A percentile compares a stretch with the other conserved stretches of the same genome.
Conservation (phyloP, 2,888 invertebrate genomes). For the Papilio demoleus region DNA sequence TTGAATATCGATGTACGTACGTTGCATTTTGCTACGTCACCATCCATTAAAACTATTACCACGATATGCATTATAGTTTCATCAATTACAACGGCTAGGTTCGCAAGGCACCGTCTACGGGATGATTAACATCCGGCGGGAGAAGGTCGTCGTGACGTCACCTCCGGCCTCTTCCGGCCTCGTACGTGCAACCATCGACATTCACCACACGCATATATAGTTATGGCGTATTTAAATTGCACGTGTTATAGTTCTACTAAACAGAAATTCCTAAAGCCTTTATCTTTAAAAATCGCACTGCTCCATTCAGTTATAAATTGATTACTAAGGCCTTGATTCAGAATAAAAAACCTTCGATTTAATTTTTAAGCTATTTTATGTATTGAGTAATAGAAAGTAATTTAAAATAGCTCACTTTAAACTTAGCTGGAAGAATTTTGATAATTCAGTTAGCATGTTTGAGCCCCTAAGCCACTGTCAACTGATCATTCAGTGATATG, state of each 20-base stretch:
- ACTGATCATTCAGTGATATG: no score
- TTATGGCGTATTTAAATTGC: conserved; percentile 39
- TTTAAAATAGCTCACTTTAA: no score
- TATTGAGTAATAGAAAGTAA: no score
- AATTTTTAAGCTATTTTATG: no score
- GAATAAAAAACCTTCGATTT: no score
- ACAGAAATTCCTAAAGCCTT: background rate
- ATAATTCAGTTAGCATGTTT: background rate
- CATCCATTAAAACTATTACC: background rate
- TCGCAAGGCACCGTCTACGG: conserved; percentile 45
- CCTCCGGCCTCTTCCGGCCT: conserved; percentile 75
- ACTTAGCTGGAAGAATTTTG: no score
- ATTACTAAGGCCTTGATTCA: no score
- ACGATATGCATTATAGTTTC: conserved; percentile 9
- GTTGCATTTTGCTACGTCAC: no score
- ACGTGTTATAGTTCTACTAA: conserved; percentile 41
- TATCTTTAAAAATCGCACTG: background rate
- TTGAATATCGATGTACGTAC: no score
- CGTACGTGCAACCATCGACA: conserved; percentile 47
- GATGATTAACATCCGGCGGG: conserved; percentile 81
- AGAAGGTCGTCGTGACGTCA: conserved; percentile 80
- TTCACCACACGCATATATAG: conserved; percentile 33
- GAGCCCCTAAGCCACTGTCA: no score
- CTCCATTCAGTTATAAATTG: background rate
- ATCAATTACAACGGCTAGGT: conserved; percentile 27